phyloP scores from a whole-genome alignment of 2,888 invertebrate genomes.

The Ectobius pallidus region DNA sequence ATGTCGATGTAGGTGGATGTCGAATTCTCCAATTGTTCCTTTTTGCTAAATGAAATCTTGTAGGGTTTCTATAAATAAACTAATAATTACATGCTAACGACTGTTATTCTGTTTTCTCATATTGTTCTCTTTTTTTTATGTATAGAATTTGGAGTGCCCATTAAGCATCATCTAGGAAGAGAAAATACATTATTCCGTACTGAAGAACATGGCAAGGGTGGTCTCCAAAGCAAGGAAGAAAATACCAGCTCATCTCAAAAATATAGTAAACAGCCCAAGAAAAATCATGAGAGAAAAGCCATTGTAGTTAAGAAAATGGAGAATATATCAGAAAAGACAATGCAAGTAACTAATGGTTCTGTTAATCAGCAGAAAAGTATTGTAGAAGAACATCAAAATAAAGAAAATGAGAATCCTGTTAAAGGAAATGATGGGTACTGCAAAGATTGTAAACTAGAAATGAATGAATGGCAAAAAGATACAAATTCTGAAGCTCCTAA shows the following conservation, averaged over 20 bases:
- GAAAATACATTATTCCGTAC: slow-evolving; percentile 35
- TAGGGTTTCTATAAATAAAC: no score
- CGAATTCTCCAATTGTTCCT: no score
- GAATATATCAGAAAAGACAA: background rate
- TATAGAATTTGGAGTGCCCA: slow-evolving; percentile 55
- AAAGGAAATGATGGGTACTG: background rate
- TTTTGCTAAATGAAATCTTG: no score
- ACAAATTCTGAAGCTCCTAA: background rate
- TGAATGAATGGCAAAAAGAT: background rate
- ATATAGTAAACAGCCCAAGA: background rate
- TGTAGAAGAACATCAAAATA: slow-evolving; percentile 66
- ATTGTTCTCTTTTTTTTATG: no score
- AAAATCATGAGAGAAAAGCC: background rate
- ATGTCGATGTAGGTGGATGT: no score
- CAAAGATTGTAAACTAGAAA: background rate
- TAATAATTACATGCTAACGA: no score
- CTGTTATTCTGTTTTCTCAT: no score
- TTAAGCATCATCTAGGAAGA: slow-evolving; percentile 42
- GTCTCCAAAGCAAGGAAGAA: no score
- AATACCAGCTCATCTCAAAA: background rate
- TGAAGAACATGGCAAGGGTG: no score
- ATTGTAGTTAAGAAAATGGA: background rate
- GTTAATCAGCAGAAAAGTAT: background rate
- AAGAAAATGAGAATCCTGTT: slow-evolving; percentile 70
- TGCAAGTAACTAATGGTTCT: background rate